phyloP scores from a whole-genome alignment of 2,797 vertebrate genomes.

The Spheniscus humboldti region DNA sequence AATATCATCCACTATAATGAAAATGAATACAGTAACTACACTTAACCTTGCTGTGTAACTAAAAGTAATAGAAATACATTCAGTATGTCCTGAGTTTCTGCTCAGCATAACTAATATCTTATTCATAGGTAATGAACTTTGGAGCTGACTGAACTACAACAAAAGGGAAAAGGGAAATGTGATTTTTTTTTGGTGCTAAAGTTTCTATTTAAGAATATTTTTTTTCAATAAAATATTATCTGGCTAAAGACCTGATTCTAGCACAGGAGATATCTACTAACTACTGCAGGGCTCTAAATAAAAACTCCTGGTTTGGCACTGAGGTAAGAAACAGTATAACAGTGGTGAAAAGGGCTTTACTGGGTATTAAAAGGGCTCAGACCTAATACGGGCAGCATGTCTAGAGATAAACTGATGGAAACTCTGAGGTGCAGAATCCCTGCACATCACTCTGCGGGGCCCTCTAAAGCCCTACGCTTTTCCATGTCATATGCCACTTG shows the following conservation, averaged over 20 bases:
- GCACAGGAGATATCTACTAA: not conserved
- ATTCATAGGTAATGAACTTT: not conserved
- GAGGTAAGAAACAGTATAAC: not conserved
- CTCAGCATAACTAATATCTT: not conserved
- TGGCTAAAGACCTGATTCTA: not conserved
- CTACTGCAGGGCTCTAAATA: not conserved
- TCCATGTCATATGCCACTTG: not conserved
- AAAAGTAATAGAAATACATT: not conserved
- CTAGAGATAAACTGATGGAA: not conserved
- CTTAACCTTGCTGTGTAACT: not conserved
- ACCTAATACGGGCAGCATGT: not conserved
- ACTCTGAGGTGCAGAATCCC: not conserved
- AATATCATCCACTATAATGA: not conserved
- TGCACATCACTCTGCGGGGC: not conserved
- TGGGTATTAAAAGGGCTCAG: not conserved
- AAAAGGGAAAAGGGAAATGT: not conserved
- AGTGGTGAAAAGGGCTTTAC: not conserved
- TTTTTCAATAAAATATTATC: not conserved
- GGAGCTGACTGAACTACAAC: not conserved
- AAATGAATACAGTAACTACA: not conserved
- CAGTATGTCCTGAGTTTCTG: not conserved
- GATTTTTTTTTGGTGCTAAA: not conserved
- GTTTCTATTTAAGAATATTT: not conserved
- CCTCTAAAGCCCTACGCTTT: not conserved
- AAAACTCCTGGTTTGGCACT: not conserved